These are phyloP conservation scores for Palythoa heliodiscus DNA, from an alignment of 92 coral and sea anemone genomes.

Conservation along the genomic window DNA sequence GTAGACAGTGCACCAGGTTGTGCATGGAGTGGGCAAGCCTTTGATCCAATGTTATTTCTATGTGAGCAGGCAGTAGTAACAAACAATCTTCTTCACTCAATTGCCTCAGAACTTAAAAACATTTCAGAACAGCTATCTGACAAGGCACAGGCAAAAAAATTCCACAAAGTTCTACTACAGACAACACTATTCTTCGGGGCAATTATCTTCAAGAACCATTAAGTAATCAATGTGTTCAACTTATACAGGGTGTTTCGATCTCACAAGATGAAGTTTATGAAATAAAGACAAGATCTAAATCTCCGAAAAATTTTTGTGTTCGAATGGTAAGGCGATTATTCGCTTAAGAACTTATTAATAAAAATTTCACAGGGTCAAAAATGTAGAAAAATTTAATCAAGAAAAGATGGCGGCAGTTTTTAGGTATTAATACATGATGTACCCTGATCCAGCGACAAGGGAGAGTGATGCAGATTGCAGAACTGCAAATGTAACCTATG, in stretches of 20 bases:
- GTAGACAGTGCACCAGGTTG: not conserved
- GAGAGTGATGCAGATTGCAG: constrained; percentile 7
- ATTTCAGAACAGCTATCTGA: not conserved
- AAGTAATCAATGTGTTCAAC: too few relatives aligned
- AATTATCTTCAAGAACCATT: too few relatives aligned
- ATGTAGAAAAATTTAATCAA: not conserved
- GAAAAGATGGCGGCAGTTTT: not conserved
- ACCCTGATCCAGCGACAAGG: not conserved
- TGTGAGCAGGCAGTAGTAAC: not conserved
- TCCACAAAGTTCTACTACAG: too few relatives aligned
- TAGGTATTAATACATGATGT: not conserved
- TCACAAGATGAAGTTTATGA: too few relatives aligned
- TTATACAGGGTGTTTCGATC: too few relatives aligned
- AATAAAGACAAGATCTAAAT: not conserved
- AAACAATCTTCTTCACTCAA: not conserved
- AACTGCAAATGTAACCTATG: not conserved
- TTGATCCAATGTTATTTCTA: not conserved
- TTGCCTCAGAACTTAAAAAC: not conserved
- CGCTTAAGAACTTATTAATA: not conserved
- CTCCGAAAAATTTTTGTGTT: not conserved
- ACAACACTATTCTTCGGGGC: too few relatives aligned
- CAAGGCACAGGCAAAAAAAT: not conserved
- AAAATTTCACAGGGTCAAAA: not conserved
- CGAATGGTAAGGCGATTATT: not conserved
- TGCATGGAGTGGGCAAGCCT: not conserved